Base-by-base conservation (phyloP, 2,797 vertebrate species). In the Protonibea diacanthus region DNA sequence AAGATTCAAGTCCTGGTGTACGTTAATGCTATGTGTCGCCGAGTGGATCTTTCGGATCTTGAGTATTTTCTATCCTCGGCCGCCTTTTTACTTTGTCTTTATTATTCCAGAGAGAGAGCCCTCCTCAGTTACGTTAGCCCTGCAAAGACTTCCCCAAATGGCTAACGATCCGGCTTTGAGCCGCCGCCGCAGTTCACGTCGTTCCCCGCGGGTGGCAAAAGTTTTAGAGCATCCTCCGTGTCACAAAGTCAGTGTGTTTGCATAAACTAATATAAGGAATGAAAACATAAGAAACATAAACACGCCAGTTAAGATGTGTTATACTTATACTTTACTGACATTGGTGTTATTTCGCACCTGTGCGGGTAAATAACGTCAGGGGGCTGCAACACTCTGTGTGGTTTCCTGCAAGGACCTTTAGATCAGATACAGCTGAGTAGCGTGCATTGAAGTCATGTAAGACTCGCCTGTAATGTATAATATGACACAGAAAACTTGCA, bases 131-230 rank as follows among this genome's bases (percentile, higher is more conserved):
- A 84, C 86, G 91, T 91, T 93, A 94, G 91, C 90, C 82, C 92
- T 27, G 84, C 85, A n/a, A n/a, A 71, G 89, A 94, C 94, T 95
- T 93, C 94, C 94, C 94, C 94, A n/a, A 94, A 95, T 94, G 93
- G 94, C 90, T 91, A n/a, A n/a, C n/a, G 93, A 89, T 94, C 89
- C 93, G 95, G 94, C 91, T 93, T 86, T 85, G 86, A 86, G 89
- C 62, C 75, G 55, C 78, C 68, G 90, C 76, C 89, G 93, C 85
- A 92, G 55, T 91, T 89, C 90, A 72, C 80, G 33, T 77, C 48
- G 73, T 15, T 81, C 67, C 58, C 91, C 88, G 81, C 87, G 27
- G 74, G 88, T 63, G 86, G 89, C 71, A 17, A 72, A 80, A 81
- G 17, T 85, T 61, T 86, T 60, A 8, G 64, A 69, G 49, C 74